These are phyloP conservation scores for Troglohyphantes excavatus DNA, from an alignment of 2,888 invertebrate species.

Conservation along the genomic window DNA sequence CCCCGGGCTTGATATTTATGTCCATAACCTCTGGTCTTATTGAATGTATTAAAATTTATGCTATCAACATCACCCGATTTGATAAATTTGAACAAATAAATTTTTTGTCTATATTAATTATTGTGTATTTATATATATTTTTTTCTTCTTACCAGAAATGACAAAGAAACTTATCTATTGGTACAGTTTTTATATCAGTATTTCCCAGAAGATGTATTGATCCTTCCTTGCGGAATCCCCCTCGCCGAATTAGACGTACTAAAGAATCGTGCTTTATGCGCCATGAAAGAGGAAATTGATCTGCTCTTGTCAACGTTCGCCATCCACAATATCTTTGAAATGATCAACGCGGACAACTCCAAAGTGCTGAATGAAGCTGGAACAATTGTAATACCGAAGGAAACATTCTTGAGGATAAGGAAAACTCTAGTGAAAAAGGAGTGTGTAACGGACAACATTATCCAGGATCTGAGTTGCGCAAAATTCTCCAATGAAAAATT, in stretches of 20 bases:
- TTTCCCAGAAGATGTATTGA: slow-evolving; percentile 37
- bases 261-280: not conserved
- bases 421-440: slow-evolving; percentile 37
- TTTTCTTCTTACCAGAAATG: slow-evolving; percentile 28
- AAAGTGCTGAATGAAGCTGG: not conserved
- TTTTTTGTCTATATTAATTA: no score
- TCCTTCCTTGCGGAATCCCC: slow-evolving; percentile 3
- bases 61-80: not conserved
- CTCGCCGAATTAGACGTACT: not conserved
- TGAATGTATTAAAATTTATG: no score
- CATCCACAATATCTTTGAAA: slow-evolving; percentile 39
- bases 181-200: slow-evolving; percentile 20
- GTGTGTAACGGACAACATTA: slow-evolving; percentile 40
- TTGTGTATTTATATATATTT: no score
- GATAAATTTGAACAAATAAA: not conserved
- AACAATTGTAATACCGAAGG: slow-evolving; percentile 14
- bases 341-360: not conserved
- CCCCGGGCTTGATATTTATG: no score
- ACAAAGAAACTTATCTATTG: slow-evolving; percentile 12
- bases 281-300: slow-evolving; percentile 65
- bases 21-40: no score
- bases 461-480: not conserved
- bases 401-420: slow-evolving; percentile 35
- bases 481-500: slow-evolving; percentile 3
- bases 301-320: slow-evolving; percentile 27